Evolutionary conservation across 1,140 invertebrate species (phyloP), one percentile per base, ranked within the genome.

Genomic region (Coelopa frigida): DNA sequence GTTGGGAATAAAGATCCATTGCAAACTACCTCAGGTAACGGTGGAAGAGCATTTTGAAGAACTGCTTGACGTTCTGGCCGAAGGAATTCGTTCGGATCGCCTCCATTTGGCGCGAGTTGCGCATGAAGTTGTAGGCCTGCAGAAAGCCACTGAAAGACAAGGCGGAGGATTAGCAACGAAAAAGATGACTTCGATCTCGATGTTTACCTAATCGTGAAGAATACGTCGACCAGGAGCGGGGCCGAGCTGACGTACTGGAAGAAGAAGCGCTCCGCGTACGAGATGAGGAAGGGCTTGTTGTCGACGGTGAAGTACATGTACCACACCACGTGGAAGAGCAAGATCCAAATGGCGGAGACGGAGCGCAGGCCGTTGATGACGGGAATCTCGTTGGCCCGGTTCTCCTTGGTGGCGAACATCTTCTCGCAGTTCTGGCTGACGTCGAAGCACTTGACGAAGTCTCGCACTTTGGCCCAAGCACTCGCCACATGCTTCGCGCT

Each of bases 251-350:
- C 52, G 11, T 61, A 68, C 31, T 68, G 67, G 12, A 58, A 69
- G 27, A 53, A 53, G 3, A 48, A 20, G 39, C 55, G 46, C 38
- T 70, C 66, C 4, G 52, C 64, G 43, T 62, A 64, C 3, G 61
- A 58, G 0, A 70, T 49, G 5, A 69, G 47, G 17, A 57, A 54
- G 0, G 57, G 48, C 32, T 68, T 62, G 55, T 70, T 68, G 33
- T 64, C 50, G 0, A 68, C 57, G 0, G 61, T 64, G n/a, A 69
- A 70, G 33, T 66, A 69, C 57, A 63, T 68, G 27, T 50, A 70
- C 67, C 67, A 70, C 10, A 58, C 29, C 3, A 70, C 58, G 46
- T 70, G 67, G 23, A 70, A 70, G 1, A 57, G 39, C 3, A 69
- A 39, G 35, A 70, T 59, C 51, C 56, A 58, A n/a, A 68, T 41